phyloP scores from a whole-genome alignment of 2,797 vertebrate genomes.

The Amniataba percoides region DNA sequence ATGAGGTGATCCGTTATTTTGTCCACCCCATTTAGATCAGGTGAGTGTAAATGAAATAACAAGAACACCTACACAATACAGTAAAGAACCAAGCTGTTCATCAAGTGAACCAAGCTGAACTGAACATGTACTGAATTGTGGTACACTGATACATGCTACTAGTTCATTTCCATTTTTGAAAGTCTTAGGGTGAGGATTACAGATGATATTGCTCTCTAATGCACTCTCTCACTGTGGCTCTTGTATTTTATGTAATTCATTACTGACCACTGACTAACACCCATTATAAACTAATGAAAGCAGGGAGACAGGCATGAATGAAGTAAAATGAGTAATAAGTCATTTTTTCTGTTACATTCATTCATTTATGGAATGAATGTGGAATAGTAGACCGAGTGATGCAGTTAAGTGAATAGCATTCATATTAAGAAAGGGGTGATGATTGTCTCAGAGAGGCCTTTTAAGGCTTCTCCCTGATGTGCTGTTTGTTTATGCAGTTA shows the following conservation, averaged over 20 bases:
- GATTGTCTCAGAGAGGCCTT: slow-evolving; percentile 28
- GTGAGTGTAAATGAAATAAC: background rate
- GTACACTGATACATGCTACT: background rate
- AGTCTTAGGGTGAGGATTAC: background rate
- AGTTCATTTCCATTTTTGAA: background rate
- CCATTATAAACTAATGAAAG: slow-evolving; percentile 36
- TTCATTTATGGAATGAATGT: background rate
- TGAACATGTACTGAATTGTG: slow-evolving; percentile 3
- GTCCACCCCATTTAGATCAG: background rate
- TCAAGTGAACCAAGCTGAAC: background rate
- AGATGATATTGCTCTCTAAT: slow-evolving; percentile 3
- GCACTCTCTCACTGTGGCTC: background rate
- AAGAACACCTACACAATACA: background rate
- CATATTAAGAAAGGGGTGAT: slow-evolving; percentile 22
- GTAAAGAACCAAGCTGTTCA: too few species aligned
- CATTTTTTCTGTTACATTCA: background rate
- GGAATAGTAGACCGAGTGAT: background rate
- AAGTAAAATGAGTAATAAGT: background rate
- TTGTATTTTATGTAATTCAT: slow-evolving; percentile 36
- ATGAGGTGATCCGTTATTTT: background rate
- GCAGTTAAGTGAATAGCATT: slow-evolving; percentile 23
- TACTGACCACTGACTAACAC: background rate
- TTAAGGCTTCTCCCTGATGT: slow-evolving; percentile 4
- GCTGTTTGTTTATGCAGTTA: slow-evolving; percentile 26
- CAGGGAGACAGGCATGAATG: slow-evolving; percentile 9